These are phyloP conservation scores for Copidosoma aretas DNA, from an alignment of 2,888 invertebrate genomes.

Conservation along the genomic window DNA sequence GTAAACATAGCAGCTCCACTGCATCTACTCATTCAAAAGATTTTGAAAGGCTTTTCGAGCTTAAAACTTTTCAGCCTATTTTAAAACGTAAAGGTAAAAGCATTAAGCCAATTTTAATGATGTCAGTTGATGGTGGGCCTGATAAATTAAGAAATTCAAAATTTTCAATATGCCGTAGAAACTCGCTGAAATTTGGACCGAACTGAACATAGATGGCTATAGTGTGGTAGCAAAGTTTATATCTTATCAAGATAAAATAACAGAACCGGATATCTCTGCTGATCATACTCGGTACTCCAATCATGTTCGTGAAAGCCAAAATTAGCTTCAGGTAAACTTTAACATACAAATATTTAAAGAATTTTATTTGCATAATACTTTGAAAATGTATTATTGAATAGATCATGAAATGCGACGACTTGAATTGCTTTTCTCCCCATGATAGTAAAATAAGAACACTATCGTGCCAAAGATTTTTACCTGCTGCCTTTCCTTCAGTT, in stretches of 20 bases:
- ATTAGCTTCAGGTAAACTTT: slow-evolving; percentile 40
- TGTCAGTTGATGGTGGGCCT: slow-evolving; percentile 40
- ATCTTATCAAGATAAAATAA: background rate
- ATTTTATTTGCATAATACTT: no score
- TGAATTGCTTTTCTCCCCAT: no score
- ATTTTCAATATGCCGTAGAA: slow-evolving; percentile 49
- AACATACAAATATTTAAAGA: background rate
- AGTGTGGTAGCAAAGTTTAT: slow-evolving; percentile 37
- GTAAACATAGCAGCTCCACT: slow-evolving; percentile 48
- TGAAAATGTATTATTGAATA: no score
- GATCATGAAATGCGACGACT: no score
- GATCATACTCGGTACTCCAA: slow-evolving; percentile 42
- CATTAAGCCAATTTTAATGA: slow-evolving; percentile 49
- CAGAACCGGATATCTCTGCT: slow-evolving; percentile 31
- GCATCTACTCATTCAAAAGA: slow-evolving; percentile 46
- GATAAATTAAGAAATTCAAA: slow-evolving; percentile 45
- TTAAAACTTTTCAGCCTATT: slow-evolving; percentile 39
- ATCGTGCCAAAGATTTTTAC: no score
- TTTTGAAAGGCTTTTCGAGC: slow-evolving; percentile 25
- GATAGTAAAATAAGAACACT: no score
- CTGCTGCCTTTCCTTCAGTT: no score
- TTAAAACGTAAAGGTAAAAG: slow-evolving; percentile 6
- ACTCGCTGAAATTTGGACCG: slow-evolving; percentile 55
- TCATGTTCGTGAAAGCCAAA: slow-evolving; percentile 45
- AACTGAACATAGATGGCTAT: slow-evolving; percentile 48